Conservation (phyloP, 2,113 vertebrate species). For the Otis tarda region DNA sequence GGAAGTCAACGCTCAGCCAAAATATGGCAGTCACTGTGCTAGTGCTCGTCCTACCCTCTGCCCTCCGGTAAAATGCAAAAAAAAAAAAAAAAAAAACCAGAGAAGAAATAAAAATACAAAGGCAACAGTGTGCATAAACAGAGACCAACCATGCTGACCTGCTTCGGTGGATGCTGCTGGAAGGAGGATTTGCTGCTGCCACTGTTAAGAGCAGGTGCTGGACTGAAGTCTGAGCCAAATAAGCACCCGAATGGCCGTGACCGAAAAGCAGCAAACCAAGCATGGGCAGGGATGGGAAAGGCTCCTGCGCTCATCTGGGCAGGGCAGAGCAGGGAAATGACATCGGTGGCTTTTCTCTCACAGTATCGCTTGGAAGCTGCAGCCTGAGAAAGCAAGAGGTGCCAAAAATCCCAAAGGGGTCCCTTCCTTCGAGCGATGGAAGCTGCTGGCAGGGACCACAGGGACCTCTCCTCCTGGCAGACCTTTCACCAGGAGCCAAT, state of each 20-base stretch:
- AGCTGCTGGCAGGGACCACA: not conserved
- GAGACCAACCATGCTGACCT: accelerated
- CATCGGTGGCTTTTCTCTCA: constrained; percentile 32
- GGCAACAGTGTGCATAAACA: not conserved
- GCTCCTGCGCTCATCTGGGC: not conserved
- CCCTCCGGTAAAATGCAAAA: not conserved
- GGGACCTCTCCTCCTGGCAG: not conserved
- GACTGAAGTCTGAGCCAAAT: not conserved
- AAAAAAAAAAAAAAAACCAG: not conserved
- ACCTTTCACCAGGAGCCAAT: not conserved
- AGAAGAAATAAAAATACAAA: not conserved
- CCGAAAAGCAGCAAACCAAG: not conserved
- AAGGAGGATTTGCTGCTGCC: accelerated
- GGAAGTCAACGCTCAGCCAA: not conserved
- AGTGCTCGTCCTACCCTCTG: not conserved
- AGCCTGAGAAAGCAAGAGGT: constrained; percentile 2
- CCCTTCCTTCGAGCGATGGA: not conserved
- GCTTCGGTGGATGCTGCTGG: not conserved
- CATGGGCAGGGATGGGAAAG: not conserved
- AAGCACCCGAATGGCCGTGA: not conserved
- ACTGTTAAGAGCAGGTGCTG: not conserved
- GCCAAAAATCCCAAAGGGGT: not conserved
- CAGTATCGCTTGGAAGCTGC: constrained; percentile 15
- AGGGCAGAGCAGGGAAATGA: not conserved
- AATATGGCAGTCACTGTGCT: not conserved